phyloP scores from a whole-genome alignment of 2,888 invertebrate genomes.

The Athalia cordata region DNA sequence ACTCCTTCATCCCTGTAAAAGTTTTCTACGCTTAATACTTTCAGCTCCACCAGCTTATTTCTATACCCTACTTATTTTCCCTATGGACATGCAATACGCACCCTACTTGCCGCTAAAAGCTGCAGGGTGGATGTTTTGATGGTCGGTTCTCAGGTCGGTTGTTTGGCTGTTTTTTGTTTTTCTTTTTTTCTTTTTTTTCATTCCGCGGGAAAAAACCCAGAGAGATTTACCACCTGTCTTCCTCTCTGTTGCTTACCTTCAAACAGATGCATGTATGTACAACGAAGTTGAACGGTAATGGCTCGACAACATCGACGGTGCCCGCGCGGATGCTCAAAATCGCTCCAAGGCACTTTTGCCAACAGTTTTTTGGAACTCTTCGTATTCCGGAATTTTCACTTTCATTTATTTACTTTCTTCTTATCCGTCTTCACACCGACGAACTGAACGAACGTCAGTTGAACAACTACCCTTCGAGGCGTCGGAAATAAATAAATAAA shows the following conservation, averaged over 20 bases:
- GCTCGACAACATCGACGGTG: too few species aligned
- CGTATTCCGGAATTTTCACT: background rate
- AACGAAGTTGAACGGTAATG: too few species aligned
- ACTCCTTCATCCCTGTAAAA: background rate
- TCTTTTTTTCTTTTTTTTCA: background rate
- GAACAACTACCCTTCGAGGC: too few species aligned
- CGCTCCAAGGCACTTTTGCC: too few species aligned
- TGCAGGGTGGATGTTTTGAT: too few species aligned
- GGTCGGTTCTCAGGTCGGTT: background rate
- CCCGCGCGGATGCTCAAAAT: too few species aligned
- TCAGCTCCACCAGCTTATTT: constrained; percentile 5
- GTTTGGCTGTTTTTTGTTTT: background rate
- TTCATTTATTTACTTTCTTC: background rate
- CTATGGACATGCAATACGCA: too few species aligned
- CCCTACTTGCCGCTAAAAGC: too few species aligned
- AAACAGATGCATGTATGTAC: too few species aligned
- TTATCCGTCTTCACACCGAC: background rate
- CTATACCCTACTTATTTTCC: background rate
- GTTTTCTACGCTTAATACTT: constrained; percentile 4
- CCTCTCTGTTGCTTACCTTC: background rate
- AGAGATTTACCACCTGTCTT: background rate
- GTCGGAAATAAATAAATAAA: too few species aligned
- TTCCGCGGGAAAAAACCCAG: background rate
- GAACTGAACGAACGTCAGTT: too few species aligned
- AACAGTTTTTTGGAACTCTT: too few species aligned